Evolutionary conservation across 2,113 vertebrate genomes (phyloP).

Genomic region (Phoxinus phoxinus): DNA sequence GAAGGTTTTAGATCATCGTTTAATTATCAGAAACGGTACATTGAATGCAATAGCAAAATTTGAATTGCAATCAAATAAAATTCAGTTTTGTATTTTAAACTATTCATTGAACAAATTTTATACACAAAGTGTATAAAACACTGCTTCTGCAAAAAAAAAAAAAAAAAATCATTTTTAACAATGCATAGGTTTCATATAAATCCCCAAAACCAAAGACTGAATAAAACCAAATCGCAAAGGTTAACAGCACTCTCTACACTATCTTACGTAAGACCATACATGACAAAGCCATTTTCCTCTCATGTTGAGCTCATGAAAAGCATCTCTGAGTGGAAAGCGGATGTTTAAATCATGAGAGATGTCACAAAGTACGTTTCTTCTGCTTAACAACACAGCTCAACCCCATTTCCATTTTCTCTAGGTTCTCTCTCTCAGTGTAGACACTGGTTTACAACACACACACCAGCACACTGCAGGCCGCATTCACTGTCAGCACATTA

Average conservation of each 20-base stretch:
- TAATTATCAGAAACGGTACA: neutral
- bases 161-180: neutral
- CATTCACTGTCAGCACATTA: constrained; percentile 51
- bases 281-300: constrained; percentile 33
- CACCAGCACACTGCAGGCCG: constrained; percentile 24
- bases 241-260: neutral
- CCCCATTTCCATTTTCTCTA: constrained; percentile 32
- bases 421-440: constrained; percentile 3
- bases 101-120: neutral
- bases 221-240: neutral
- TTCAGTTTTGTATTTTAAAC: neutral
- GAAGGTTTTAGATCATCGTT: constrained; percentile 9
- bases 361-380: neutral
- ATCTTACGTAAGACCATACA: constrained; percentile 8
- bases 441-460: constrained; percentile 36
- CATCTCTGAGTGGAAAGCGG: neutral
- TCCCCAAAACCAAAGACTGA: neutral
- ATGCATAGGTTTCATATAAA: neutral
- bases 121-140: neutral
- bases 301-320: constrained; percentile 4
- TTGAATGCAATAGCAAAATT: neutral
- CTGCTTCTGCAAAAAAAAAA: neutral
- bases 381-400: constrained; percentile 18
- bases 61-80: neutral
- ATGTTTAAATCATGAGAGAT: constrained; percentile 49